Percentiles rank a stretch among this genome's conserved stretches.
These are phyloP conservation scores for Oophaga sylvatica DNA, from an alignment of 2,797 vertebrate genomes.

Conservation along the genomic window DNA sequence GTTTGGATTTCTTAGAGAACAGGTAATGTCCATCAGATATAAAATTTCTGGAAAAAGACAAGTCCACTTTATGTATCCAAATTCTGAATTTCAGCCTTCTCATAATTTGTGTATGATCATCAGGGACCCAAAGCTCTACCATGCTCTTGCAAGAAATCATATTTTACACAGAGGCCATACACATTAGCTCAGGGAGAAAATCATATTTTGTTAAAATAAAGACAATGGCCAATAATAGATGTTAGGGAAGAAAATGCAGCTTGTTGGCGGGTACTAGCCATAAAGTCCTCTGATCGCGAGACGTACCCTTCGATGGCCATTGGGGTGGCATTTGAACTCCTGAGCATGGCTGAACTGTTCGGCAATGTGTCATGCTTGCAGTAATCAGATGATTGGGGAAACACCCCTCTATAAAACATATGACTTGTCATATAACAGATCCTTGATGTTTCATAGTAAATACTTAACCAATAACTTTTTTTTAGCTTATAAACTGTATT, in stretches of 20 bases:
- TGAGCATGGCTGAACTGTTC: slow-evolving; percentile 17
- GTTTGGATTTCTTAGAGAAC: too few species aligned
- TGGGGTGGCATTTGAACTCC: slow-evolving; percentile 39
- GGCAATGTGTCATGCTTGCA: slow-evolving; percentile 4
- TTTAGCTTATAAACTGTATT: slow-evolving; percentile 11
- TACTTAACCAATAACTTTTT: not conserved
- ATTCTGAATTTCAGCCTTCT: not conserved
- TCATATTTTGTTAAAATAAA: not conserved
- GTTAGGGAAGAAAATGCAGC: too few species aligned
- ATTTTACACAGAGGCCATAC: not conserved
- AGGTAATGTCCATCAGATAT: too few species aligned
- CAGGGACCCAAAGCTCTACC: not conserved
- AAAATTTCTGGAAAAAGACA: too few species aligned
- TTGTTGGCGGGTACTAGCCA: not conserved
- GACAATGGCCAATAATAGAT: not conserved
- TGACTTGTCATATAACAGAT: not conserved
- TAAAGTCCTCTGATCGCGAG: not conserved
- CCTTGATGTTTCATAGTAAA: not conserved
- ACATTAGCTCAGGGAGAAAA: not conserved
- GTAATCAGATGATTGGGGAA: not conserved
- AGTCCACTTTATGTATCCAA: too few species aligned
- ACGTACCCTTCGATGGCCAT: not conserved
- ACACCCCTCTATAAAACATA: not conserved
- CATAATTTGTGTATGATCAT: not conserved
- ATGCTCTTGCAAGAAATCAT: not conserved